Evolutionary conservation across 2,888 invertebrate genomes (phyloP).

Genomic region (Lissonota sp.): DNA sequence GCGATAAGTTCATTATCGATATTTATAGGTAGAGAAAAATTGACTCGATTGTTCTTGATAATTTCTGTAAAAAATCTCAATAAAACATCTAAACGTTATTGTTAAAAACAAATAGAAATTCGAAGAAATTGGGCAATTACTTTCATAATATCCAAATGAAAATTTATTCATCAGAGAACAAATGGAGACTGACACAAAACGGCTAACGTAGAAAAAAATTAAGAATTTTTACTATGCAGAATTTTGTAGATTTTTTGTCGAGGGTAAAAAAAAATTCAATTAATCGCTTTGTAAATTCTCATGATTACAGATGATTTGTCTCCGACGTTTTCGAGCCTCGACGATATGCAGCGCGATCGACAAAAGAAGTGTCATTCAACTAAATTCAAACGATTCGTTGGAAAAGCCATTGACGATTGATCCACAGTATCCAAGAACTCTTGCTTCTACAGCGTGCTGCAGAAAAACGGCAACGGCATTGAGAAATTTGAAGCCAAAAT

Average conservation of each 20-base stretch:
- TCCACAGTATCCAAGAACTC: constrained; percentile 61
- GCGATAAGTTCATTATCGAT: constrained; percentile 40
- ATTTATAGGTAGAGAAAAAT: constrained; percentile 11
- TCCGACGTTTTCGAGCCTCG: constrained; percentile 65
- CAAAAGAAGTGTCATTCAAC: constrained; percentile 41
- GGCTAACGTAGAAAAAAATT: too few relatives aligned
- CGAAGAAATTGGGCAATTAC: too few relatives aligned
- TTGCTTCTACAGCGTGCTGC: constrained; percentile 66
- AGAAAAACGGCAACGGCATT: constrained; percentile 70
- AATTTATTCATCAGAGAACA: too few relatives aligned
- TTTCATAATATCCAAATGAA: too few relatives aligned
- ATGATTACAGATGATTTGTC: constrained; percentile 72
- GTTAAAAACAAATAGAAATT: neutral
- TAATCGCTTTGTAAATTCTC: too few relatives aligned
- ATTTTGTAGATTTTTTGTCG: too few relatives aligned
- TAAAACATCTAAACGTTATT: constrained; percentile 3
- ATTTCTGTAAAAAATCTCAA: constrained; percentile 26
- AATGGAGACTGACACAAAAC: too few relatives aligned
- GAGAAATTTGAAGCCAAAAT: constrained; percentile 76
- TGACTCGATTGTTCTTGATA: constrained; percentile 16
- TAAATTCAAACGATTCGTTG: constrained; percentile 25
- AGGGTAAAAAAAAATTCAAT: too few relatives aligned
- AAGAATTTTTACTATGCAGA: too few relatives aligned
- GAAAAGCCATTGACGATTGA: constrained; percentile 15
- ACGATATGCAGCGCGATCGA: constrained; percentile 54